Conservation (phyloP, 2,888 invertebrate genomes). For the Catocala fraxini region DNA sequence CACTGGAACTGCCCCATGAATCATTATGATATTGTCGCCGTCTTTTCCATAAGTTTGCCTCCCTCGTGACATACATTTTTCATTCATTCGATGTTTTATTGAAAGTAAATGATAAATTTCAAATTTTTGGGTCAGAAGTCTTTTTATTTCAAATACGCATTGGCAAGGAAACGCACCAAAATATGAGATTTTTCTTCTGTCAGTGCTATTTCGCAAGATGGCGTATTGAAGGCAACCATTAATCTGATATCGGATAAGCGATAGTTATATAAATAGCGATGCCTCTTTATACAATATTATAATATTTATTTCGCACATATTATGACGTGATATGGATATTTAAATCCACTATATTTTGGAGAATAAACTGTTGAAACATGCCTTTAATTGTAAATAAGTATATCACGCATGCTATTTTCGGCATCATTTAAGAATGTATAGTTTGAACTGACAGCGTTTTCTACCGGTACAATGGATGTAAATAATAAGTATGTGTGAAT, state of each 20-base stretch:
- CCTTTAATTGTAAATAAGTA: background rate
- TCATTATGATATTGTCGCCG: constrained; percentile 42
- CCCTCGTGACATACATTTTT: constrained; percentile 13
- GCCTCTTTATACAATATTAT: constrained; percentile 32
- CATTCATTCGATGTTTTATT: constrained; percentile 31
- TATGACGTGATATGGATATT: constrained; percentile 37
- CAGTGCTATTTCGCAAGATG: constrained; percentile 47
- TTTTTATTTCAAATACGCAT: constrained; percentile 10
- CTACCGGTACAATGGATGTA: too few species aligned
- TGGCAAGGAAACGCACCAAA: constrained; percentile 22
- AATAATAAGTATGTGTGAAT: constrained; percentile 3
- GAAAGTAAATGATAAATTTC: constrained; percentile 44
- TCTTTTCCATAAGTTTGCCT: constrained; percentile 20
- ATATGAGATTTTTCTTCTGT: constrained; percentile 27
- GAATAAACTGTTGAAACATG: constrained; percentile 19
- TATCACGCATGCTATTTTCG: background rate
- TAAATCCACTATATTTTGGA: constrained; percentile 26
- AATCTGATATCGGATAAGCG: constrained; percentile 51
- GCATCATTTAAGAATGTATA: background rate
- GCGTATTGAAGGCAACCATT: constrained; percentile 48
- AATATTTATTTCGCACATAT: constrained; percentile 40
- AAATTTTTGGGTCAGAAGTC: constrained; percentile 16
- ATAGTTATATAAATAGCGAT: constrained; percentile 21
- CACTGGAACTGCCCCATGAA: constrained; percentile 46
- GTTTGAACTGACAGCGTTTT: too few species aligned